These are phyloP conservation scores for Phylloscopus whistleri DNA, from an alignment of 2,113 vertebrate genomes.

Conservation along the genomic window DNA sequence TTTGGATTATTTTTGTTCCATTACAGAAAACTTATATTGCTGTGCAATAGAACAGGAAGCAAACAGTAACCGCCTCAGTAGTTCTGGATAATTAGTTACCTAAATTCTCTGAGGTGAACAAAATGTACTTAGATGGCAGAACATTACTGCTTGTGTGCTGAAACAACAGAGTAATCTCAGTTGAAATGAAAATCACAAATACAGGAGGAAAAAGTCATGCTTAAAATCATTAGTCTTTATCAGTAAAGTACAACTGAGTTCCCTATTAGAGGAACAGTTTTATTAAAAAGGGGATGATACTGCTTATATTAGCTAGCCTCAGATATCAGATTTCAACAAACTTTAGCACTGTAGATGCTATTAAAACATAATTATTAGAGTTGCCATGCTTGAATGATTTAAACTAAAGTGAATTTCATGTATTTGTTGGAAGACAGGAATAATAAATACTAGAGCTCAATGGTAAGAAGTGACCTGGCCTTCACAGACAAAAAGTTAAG, in stretches of 20 bases:
- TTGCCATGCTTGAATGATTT: conserved; percentile 73
- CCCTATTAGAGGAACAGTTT: conserved; percentile 75
- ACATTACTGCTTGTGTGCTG: conserved; percentile 66
- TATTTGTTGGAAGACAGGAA: conserved; percentile 70
- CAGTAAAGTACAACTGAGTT: conserved; percentile 72
- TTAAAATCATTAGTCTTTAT: conserved; percentile 79
- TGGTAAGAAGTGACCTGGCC: conserved; percentile 26
- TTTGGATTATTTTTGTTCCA: conserved; percentile 72
- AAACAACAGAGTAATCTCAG: conserved; percentile 69
- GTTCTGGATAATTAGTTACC: conserved; percentile 76
- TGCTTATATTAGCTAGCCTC: conserved; percentile 73
- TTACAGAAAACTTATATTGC: conserved; percentile 71
- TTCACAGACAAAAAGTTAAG: conserved; percentile 1
- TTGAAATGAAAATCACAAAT: conserved; percentile 76
- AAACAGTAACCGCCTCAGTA: conserved; percentile 72
- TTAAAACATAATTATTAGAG: conserved; percentile 83
- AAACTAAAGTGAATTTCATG: conserved; percentile 68
- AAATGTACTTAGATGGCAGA: conserved; percentile 66
- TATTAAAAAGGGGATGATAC: conserved; percentile 77
- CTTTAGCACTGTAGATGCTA: conserved; percentile 72
- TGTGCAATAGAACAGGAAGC: conserved; percentile 67
- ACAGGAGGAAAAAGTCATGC: conserved; percentile 64
- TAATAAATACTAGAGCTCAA: conserved; percentile 66
- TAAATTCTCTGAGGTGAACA: conserved; percentile 75
- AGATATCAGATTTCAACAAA: conserved; percentile 79